These are phyloP conservation scores for Silurus aristotelis DNA, from an alignment of 2,797 vertebrate species.

Conservation along the genomic window DNA sequence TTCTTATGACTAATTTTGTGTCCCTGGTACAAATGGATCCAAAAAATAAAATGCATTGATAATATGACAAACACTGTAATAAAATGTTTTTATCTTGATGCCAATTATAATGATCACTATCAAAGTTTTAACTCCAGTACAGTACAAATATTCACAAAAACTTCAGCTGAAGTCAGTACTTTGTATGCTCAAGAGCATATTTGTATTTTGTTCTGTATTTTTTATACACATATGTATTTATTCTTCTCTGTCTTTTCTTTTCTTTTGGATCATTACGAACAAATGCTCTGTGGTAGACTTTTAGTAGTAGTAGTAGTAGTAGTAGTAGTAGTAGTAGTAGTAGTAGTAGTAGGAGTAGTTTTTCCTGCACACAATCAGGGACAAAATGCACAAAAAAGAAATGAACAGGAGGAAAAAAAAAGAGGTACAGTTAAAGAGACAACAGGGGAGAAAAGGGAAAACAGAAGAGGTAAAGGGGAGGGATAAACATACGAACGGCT, in stretches of 20 bases:
- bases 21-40: not conserved
- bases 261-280: not conserved
- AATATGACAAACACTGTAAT: not conserved
- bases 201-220: not conserved
- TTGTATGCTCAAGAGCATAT: not conserved
- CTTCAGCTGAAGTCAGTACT: not conserved
- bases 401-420: slow-evolving; percentile 53
- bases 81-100: not conserved
- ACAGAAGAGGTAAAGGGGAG: slow-evolving; percentile 40
- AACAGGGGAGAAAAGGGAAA: slow-evolving; percentile 52
- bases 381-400: slow-evolving; percentile 43
- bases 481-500: slow-evolving; percentile 40
- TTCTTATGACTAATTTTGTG: no score
- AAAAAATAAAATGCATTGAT: not conserved
- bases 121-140: not conserved
- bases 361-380: not conserved
- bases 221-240: not conserved
- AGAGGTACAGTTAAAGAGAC: slow-evolving; percentile 51
- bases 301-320: no score
- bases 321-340: no score
- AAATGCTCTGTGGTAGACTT: not conserved
- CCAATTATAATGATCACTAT: not conserved
- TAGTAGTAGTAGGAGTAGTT: not conserved
- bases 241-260: not conserved
- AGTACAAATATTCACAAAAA: not conserved